Evolutionary conservation across 92 coral and sea anemone species (phyloP).

Genomic region (Siderastrea siderea): DNA sequence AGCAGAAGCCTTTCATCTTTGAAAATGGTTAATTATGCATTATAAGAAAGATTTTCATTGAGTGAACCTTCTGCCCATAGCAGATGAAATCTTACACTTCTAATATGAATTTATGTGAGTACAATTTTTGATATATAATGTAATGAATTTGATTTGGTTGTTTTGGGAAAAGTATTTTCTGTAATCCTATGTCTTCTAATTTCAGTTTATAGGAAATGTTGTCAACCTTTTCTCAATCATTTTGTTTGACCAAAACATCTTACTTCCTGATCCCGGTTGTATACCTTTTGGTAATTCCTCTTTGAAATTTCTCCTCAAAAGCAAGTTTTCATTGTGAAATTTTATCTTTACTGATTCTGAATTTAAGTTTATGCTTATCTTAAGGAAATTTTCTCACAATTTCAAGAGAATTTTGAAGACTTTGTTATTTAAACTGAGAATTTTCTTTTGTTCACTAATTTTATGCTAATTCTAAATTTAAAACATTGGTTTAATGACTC

Average conservation of each 20-base stretch:
- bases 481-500: neutral
- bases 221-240: neutral
- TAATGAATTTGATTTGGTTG: neutral
- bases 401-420: neutral
- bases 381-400: neutral
- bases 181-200: neutral
- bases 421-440: neutral
- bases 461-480: neutral
- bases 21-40: constrained; percentile 42
- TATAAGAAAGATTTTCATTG: constrained; percentile 9
- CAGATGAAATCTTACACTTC: neutral
- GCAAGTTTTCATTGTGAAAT: too few relatives aligned
- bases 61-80: constrained; percentile 14
- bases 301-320: too few relatives aligned
- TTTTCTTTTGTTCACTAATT: neutral
- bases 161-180: neutral
- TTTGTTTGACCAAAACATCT: neutral
- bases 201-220: neutral
- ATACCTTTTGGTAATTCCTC: too few relatives aligned
- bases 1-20: constrained; percentile 24
- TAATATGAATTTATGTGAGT: constrained; percentile 10
- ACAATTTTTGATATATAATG: neutral
- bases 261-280: neutral
- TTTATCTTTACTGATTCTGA: neutral
- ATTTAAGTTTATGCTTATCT: neutral